Conservation (phyloP, 2,113 vertebrate species). For the Gavialis gangeticus region DNA sequence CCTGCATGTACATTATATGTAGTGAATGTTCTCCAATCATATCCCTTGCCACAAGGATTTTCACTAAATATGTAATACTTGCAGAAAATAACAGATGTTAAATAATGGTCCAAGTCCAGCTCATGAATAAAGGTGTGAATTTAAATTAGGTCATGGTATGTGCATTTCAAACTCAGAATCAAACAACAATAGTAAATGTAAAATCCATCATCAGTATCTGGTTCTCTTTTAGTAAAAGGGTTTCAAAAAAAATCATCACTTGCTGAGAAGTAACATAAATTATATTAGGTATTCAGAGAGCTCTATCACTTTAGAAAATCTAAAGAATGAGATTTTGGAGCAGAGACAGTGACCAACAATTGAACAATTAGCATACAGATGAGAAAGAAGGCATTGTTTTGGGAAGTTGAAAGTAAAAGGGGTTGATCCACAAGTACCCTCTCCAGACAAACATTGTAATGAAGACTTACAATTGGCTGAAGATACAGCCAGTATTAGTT, state of each 20-base stretch:
- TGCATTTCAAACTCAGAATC: not conserved
- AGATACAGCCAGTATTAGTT: too few species aligned
- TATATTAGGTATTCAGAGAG: too few species aligned
- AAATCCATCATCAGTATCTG: not conserved
- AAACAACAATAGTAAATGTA: fast-evolving
- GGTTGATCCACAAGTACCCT: too few species aligned
- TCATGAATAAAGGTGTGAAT: not conserved
- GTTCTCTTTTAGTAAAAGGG: not conserved
- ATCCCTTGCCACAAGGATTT: not conserved
- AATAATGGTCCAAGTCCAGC: not conserved
- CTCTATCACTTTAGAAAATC: too few species aligned
- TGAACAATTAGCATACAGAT: not conserved
- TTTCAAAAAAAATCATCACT: not conserved
- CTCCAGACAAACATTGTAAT: too few species aligned
- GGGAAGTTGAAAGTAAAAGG: too few species aligned
- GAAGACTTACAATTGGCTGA: too few species aligned
- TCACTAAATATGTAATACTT: not conserved
- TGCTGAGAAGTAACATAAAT: too few species aligned
- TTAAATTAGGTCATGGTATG: not conserved
- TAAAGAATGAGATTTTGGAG: too few species aligned
- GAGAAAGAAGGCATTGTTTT: not conserved
- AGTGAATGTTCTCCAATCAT: not conserved
- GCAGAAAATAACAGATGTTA: not conserved
- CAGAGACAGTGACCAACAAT: too few species aligned
- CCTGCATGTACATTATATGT: not conserved